These are phyloP conservation scores for Ailurus styani DNA, from an alignment of 2,113 vertebrate species.

Conservation along the genomic window DNA sequence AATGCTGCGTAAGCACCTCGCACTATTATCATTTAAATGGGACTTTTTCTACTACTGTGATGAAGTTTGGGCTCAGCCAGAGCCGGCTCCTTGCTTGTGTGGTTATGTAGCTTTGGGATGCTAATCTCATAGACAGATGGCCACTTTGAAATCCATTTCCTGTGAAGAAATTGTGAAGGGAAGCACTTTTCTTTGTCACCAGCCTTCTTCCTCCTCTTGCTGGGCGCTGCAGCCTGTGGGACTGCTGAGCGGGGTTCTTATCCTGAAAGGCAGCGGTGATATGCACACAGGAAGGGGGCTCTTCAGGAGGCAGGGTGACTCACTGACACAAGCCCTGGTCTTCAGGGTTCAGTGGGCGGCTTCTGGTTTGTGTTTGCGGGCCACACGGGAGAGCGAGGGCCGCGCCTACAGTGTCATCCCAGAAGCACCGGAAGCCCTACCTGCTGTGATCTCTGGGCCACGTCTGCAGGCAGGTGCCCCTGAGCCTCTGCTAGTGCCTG, in stretches of 20 bases:
- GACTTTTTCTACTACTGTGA: background rate
- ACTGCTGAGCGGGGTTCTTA: background rate
- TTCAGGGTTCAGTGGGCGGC: rapidly evolving
- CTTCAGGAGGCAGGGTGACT: background rate
- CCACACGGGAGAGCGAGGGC: rapidly evolving
- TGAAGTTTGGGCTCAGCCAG: background rate
- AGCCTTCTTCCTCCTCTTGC: background rate
- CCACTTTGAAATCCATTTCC: background rate
- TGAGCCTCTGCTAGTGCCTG: rapidly evolving
- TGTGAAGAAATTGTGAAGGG: background rate
- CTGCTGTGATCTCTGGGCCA: rapidly evolving
- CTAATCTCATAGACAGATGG: slow-evolving; percentile 34
- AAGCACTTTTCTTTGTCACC: slow-evolving; percentile 21
- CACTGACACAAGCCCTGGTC: background rate
- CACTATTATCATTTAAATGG: background rate
- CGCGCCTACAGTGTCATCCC: rapidly evolving
- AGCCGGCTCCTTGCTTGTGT: background rate
- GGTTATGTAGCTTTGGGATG: background rate
- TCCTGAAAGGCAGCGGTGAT: background rate
- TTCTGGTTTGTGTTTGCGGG: background rate
- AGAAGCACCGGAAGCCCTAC: background rate
- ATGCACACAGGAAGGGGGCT: background rate
- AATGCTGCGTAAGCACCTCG: background rate
- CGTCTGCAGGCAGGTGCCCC: rapidly evolving
- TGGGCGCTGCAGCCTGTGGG: background rate